phyloP scores from a whole-genome alignment of 2,797 vertebrate genomes.

The Prunella strophiata region DNA sequence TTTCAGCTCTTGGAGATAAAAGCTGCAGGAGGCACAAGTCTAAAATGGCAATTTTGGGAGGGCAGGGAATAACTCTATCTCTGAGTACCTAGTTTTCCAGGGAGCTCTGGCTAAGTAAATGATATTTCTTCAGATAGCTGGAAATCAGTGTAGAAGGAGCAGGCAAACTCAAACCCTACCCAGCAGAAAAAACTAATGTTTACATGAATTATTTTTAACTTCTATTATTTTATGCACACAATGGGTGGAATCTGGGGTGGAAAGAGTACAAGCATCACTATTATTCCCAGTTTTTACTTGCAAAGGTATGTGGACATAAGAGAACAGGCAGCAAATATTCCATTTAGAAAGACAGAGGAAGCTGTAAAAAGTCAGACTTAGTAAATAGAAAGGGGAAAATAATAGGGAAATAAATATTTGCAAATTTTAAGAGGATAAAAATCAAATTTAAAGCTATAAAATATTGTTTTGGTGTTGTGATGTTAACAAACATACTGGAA shows the following conservation, averaged over 20 bases:
- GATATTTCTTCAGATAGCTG: not conserved
- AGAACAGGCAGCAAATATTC: not conserved
- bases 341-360: not conserved
- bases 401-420: not conserved
- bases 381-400: not conserved
- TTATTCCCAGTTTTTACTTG: not conserved
- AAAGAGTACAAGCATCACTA: not conserved
- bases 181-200: not conserved
- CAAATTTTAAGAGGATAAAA: not conserved
- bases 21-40: not conserved
- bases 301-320: fast-evolving
- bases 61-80: not conserved
- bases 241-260: not conserved
- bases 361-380: not conserved
- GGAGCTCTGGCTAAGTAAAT: not conserved
- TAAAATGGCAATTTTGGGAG: not conserved
- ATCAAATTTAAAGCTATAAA: not conserved
- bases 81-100: not conserved
- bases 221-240: not conserved
- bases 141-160: not conserved
- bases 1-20: not conserved
- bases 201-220: not conserved
- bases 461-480: not conserved
- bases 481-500: not conserved
- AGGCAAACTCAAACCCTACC: not conserved